Evolutionary conservation across 1,140 invertebrate species (phyloP), one percentile per base, ranked within the genome.

Genomic region (Ditylenchus dipsaci): DNA sequence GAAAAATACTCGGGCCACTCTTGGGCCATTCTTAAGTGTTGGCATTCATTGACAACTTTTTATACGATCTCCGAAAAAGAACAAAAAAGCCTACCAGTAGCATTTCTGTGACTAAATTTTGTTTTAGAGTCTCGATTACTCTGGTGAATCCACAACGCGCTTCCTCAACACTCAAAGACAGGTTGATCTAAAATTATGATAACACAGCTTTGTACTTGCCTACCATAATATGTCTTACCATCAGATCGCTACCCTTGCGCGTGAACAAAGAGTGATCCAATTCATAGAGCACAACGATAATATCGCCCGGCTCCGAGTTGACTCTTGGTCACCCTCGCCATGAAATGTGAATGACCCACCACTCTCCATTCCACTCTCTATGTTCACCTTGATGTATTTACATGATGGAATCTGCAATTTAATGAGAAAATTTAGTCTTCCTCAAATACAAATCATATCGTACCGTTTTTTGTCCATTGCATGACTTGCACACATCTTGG

Each of bases 281-380:
- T 81, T 97, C 93, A 81, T 98, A 94, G 57, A 99, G 85, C n/a
- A 97, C 88, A 78, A 99, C 93, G 69, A 97, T 89, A 74, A 99
- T 93, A 85, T 99, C 94, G 53, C 93, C 93, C 78, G 77, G 94
- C 90, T 88, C 87, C 29, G 93, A 83, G 15, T 92, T 93, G 0
- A 95, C 83, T 95, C 93, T 81, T 98, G 94, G 86, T 99, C 95
- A 53, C 95, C 96, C 62, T 81, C 73, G 7, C 93, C 93, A 67
- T 86, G 87, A 78, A 98, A 97, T 3, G 90, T 87, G 66, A 99
- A 95, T 84, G 92, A 96, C 81, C 98, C 93, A 0, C 91, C 93
- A 84, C 98, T 93, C 56, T 88, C 87, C 95, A 97, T 98, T 59
- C 87, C 87, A 84, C 95, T 95, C 78, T 98, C 94, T 60, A 99